Evolutionary conservation across 64 coral and sea anemone genomes (phyloP), one percentile per base, ranked within the genome.

Genomic region (Exaiptasia diaphana): DNA sequence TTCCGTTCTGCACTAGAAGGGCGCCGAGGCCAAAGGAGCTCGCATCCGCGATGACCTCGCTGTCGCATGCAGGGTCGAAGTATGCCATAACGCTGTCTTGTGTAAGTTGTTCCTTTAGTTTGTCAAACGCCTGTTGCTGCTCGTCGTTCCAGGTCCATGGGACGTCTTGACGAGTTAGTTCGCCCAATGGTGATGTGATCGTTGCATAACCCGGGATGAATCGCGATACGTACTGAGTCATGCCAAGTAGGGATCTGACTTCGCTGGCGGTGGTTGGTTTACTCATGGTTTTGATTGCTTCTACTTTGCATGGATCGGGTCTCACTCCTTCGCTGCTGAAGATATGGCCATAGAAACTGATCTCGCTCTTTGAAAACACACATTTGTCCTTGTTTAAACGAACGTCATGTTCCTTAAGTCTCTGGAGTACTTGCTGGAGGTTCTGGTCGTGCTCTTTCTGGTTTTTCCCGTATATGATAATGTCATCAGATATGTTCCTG

Each of bases 401-500:
- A 22, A 85, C 38, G 40, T 73, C 75, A 38, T 81, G 74, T 61
- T 86, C 41, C 27, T 67, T 64, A 17, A 92, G 50, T 44, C 67
- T 28, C 25, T 48, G 30, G 23, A 88, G 53, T 5, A 88, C 63
- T 37, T 30, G 49, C 22, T 42, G 56, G 45, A 88, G 90, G 33
- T 73, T 80, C 34, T 80, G 31, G 31, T 86, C 82, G 30, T 85
- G 74, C 31, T 92, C 64, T 13, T 33, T 45, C 29, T 73, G 73
- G 20, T 62, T 85, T 11, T 14, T 43, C 38, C 81, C 88, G 54
- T 63, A 92, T 3, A 86, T 64, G 36, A 75, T 93, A 9, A 80
- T 86, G 57, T 93, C 77, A 56, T 81, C 81, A 35, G 69, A 75
- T 37, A 90, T 82, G 39, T 82, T 90, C 78, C 59, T 82, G 39